These are phyloP conservation scores for Bombyx mandarina DNA, from an alignment of 1,140 invertebrate genomes.

Conservation along the genomic window DNA sequence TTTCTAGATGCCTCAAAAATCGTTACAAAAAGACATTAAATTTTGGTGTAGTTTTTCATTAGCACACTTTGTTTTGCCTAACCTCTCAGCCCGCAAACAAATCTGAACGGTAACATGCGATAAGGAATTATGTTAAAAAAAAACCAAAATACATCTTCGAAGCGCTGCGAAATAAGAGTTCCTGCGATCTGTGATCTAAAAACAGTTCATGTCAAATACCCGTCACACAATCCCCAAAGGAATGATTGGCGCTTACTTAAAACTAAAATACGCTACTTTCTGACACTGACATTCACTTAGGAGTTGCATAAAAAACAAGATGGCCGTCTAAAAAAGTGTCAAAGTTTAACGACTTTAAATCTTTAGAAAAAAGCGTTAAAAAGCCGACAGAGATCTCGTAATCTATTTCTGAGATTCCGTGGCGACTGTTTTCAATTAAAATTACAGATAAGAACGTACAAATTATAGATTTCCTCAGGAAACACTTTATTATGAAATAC, in stretches of 20 bases:
- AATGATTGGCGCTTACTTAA: conserved; percentile 1
- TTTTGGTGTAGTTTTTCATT: no score
- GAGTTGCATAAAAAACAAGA: conserved; percentile 25
- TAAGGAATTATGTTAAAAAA: no score
- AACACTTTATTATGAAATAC: conserved; percentile 30
- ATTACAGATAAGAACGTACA: conserved; percentile 35
- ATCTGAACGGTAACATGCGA: no score
- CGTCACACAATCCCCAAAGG: background rate
- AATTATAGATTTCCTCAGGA: conserved; percentile 54
- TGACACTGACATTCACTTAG: conserved; percentile 41
- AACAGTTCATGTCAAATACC: conserved; percentile 12
- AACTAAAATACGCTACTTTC: background rate
- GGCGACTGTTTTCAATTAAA: conserved; percentile 48
- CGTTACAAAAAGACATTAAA: no score
- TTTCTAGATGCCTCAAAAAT: no score
- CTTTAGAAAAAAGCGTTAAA: conserved; percentile 16
- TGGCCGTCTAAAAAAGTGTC: conserved; percentile 41
- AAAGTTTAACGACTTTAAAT: conserved; percentile 53
- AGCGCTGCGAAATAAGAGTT: no score
- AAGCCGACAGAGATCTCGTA: conserved; percentile 17
- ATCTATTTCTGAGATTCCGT: conserved; percentile 13
- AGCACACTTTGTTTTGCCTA: no score
- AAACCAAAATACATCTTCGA: no score
- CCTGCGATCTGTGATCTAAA: background rate
- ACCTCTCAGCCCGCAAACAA: no score